phyloP scores from a whole-genome alignment of 1,140 invertebrate species.

The Neuroterus valhalla region DNA sequence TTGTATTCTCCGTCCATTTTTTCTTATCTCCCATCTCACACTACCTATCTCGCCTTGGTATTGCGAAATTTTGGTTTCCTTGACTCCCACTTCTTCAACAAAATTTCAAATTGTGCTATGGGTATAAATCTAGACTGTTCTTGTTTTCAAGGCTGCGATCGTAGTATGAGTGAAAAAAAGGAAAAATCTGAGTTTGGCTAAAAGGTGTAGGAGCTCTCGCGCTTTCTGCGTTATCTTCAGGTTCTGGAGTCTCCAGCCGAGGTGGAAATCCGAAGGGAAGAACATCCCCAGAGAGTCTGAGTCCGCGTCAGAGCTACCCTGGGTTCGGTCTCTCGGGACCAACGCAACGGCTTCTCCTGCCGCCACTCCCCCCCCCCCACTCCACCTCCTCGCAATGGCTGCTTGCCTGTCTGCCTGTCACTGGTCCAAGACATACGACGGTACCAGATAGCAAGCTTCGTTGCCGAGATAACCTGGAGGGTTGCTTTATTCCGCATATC shows the following conservation, averaged over 20 bases:
- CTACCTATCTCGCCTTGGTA: no score
- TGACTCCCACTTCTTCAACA: no score
- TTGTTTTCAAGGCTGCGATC: slow-evolving; percentile 1
- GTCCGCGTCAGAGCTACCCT: slow-evolving; percentile 66
- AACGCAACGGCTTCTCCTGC: slow-evolving; percentile 53
- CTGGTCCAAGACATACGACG: slow-evolving; percentile 64
- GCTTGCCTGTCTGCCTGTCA: slow-evolving; percentile 59
- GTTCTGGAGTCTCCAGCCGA: slow-evolving; percentile 60
- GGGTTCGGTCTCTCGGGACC: slow-evolving; percentile 58
- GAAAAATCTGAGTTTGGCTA: neutral
- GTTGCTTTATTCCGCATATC: slow-evolving; percentile 60
- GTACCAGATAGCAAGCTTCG: slow-evolving; percentile 59
- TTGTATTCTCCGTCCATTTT: no score
- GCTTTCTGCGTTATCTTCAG: slow-evolving; percentile 58
- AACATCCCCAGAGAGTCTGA: slow-evolving; percentile 67
- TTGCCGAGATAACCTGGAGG: slow-evolving; percentile 57
- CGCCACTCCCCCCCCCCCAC: slow-evolving; percentile 49
- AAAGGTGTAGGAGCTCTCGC: slow-evolving; percentile 10
- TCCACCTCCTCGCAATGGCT: slow-evolving; percentile 48
- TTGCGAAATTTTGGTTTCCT: no score
- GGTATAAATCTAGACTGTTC: no score
- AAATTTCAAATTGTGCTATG: no score
- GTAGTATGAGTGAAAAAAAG: neutral
- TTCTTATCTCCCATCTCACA: no score
- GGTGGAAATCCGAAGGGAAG: slow-evolving; percentile 48